Conservation (phyloP, 2,113 vertebrate genomes). For the Piliocolobus tephrosceles region DNA sequence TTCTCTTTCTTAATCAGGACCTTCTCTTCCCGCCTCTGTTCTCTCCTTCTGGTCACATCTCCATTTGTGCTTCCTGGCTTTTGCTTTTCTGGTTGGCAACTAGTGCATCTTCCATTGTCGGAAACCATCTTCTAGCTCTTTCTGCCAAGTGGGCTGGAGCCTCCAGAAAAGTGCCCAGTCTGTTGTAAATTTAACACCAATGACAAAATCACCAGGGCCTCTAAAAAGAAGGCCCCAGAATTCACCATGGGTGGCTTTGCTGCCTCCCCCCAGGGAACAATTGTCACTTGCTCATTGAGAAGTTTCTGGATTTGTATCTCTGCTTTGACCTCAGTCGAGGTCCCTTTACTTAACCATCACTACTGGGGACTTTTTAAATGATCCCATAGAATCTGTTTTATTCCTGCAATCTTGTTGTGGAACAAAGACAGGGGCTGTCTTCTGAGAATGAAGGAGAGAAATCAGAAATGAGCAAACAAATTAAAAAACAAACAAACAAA, state of each 20-base stretch:
- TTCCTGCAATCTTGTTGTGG: background rate
- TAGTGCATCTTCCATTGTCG: background rate
- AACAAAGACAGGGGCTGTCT: background rate
- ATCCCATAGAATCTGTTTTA: background rate
- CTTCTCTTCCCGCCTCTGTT: background rate
- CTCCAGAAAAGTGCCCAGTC: background rate
- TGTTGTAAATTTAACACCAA: background rate
- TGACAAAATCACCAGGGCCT: background rate
- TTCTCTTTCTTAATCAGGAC: background rate
- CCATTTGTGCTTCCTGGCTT: background rate
- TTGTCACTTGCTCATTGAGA: background rate
- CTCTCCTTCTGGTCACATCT: background rate
- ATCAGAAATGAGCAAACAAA: background rate
- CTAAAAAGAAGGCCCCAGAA: background rate
- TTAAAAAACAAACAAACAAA: background rate
- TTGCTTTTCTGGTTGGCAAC: background rate
- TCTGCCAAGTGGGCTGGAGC: background rate
- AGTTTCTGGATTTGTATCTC: background rate
- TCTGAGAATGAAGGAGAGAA: background rate
- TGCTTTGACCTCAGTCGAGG: background rate
- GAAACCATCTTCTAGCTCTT: background rate
- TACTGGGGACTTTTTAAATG: background rate
- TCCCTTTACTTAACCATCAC: background rate
- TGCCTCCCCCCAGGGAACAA: background rate
- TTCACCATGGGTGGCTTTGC: background rate